Evolutionary conservation across 2,797 vertebrate genomes (phyloP).

Genomic region (Cottoperca gobio): DNA sequence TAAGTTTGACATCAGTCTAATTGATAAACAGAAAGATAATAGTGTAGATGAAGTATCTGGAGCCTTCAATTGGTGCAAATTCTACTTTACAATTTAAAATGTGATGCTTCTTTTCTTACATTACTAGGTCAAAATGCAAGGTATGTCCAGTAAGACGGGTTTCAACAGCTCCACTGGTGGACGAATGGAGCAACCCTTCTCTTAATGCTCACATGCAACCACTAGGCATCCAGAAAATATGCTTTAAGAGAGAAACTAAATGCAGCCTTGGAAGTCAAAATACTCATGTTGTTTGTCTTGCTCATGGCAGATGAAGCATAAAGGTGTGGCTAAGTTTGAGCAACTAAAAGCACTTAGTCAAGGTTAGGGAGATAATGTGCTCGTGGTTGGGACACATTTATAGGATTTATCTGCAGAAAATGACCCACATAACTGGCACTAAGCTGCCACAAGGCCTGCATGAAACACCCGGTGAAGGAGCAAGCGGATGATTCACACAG

Average conservation of each 20-base stretch:
- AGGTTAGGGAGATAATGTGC: neutral
- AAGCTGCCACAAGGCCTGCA: neutral
- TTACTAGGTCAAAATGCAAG: slow-evolving; percentile 1
- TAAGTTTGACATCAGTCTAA: neutral
- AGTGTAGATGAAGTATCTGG: slow-evolving; percentile 20
- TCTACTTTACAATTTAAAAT: neutral
- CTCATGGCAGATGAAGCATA: neutral
- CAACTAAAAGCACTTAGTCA: neutral
- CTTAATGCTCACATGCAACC: neutral
- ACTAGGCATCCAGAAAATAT: neutral
- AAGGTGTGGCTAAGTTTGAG: neutral
- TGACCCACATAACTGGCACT: neutral
- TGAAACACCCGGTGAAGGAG: slow-evolving; percentile 8
- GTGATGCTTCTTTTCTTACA: neutral
- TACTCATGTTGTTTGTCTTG: neutral
- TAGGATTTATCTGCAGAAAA: neutral
- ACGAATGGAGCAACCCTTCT: neutral
- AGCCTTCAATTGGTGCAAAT: slow-evolving; percentile 14
- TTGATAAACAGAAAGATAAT: neutral
- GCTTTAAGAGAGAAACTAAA: neutral
- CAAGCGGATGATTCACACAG: slow-evolving; percentile 7
- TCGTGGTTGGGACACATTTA: neutral
- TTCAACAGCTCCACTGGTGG: neutral
- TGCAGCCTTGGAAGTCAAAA: too few relatives aligned
- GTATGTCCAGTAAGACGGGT: neutral